Evolutionary conservation across 1,140 invertebrate species (phyloP), one percentile per base, ranked within the genome.

Genomic region (Saccostrea cuccullata): DNA sequence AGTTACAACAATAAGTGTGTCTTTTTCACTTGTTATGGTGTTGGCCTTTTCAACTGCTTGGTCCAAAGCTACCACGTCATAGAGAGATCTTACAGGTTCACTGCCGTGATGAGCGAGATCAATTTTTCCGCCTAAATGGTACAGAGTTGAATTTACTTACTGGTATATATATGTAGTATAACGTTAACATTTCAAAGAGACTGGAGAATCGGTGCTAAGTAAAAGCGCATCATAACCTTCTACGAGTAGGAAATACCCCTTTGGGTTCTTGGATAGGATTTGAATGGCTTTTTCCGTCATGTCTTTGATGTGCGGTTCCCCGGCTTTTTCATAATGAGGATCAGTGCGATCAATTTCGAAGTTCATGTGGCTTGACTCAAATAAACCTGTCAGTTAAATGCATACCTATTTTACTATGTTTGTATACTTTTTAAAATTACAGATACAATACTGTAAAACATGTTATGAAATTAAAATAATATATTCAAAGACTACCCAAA

Each of bases 41-140:
- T 97, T 82, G 0, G 97, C 97, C 4, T 95, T 93, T 60, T 96
- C 95, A 6, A 99, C 96, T 20, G 94, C 94, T 60, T 97, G 96
- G 73, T 98, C 97, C 86, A 99, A 96, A 15, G 96, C 96, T 0
- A 97, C 93, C 0, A 97, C 96, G 95, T 99, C 98, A 85, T 96
- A 95, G 0, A 99, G 94, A 0, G 98, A 98, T 89, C 96, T 96
- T 82, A 96, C 96, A 0, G 97, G 98, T 64, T 96, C 96, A 0
- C 97, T 97, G n/a, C 96, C 95, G 95, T 99, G 98, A 94, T 99
- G 98, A 0, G 97, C 97, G 90, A 97, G 96, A 94, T 99, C 98
- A 77, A 99, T 98, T 67, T 93, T 91, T 6, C 96, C 96, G 93
- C 94, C 95, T 93, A 77, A 11, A 91, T 23, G 47, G 47, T 47